A percentile compares a stretch with the other conserved stretches of the same genome.
Evolutionary conservation across 1,140 invertebrate species (phyloP).

Genomic region (Contarinia nasturtii): DNA sequence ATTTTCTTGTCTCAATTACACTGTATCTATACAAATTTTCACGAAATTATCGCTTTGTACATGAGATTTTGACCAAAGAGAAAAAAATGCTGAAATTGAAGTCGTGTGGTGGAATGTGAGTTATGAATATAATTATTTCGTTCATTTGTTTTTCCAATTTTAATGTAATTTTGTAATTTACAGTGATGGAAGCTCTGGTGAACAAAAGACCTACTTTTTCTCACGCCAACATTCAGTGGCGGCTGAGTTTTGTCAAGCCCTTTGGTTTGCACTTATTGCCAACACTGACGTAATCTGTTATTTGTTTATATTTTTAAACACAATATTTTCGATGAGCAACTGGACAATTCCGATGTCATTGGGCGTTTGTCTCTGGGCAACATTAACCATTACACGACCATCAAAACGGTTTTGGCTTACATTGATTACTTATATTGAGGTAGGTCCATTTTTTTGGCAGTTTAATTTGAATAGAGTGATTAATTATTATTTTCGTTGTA

Average conservation of each 20-base stretch:
- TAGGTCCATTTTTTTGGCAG: too few relatives aligned
- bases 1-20: conserved; percentile 60
- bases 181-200: too few relatives aligned
- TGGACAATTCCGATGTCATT: conserved; percentile 75
- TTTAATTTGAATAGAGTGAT: too few relatives aligned
- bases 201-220: too few relatives aligned
- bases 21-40: conserved; percentile 64
- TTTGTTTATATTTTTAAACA: too few relatives aligned
- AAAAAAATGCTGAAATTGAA: conserved; percentile 63
- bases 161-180: too few relatives aligned
- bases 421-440: conserved; percentile 83
- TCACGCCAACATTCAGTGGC: too few relatives aligned
- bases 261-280: conserved; percentile 89
- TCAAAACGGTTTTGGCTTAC: conserved; percentile 92
- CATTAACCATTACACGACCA: conserved; percentile 78
- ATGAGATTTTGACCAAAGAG: conserved; percentile 45
- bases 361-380: conserved; percentile 91
- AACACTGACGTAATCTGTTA: conserved; percentile 65
- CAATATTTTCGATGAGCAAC: conserved; percentile 48
- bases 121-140: too few relatives aligned
- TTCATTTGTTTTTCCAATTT: too few relatives aligned
- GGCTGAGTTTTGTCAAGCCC: conserved; percentile 35
- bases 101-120: background rate
- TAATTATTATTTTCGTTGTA: too few relatives aligned
- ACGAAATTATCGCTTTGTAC: conserved; percentile 73